phyloP scores from a whole-genome alignment of 2,888 invertebrate species.

The Tinea pellionella region DNA sequence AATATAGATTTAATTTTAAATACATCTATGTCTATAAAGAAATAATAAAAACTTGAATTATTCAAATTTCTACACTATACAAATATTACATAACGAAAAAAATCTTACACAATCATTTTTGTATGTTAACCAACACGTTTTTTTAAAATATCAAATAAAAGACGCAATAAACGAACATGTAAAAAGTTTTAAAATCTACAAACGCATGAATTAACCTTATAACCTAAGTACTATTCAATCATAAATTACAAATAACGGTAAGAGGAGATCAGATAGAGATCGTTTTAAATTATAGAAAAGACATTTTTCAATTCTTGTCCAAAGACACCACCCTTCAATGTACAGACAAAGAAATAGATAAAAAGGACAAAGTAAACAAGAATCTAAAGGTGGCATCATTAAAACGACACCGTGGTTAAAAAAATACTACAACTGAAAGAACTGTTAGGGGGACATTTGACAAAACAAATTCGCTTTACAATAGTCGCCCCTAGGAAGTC shows the following conservation, averaged over 20 bases:
- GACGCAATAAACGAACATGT: neutral
- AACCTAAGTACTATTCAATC: conserved; percentile 15
- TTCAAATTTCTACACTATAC: too few relatives aligned
- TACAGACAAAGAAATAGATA: conserved; percentile 47
- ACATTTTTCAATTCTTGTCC: conserved; percentile 49
- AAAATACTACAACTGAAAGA: conserved; percentile 32
- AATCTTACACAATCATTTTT: too few relatives aligned
- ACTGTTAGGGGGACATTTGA: conserved; percentile 14
- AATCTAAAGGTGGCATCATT: conserved; percentile 45
- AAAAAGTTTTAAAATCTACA: neutral
- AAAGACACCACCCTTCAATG: conserved; percentile 49
- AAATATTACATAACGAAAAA: too few relatives aligned
- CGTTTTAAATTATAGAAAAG: conserved; percentile 33
- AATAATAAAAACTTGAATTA: too few relatives aligned
- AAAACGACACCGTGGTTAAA: conserved; percentile 46
- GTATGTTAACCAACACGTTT: too few relatives aligned
- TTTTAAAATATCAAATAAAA: neutral
- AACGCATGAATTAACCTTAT: conserved; percentile 6
- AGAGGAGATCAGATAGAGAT: conserved; percentile 27
- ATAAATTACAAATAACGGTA: conserved; percentile 35
- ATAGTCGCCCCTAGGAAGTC: conserved; percentile 4
- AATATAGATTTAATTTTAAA: too few relatives aligned
- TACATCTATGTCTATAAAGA: too few relatives aligned
- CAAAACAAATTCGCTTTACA: conserved; percentile 9
- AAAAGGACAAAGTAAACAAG: conserved; percentile 55